Evolutionary conservation across 2,888 invertebrate genomes (phyloP), one percentile per base, ranked within the genome.

Genomic region (Macrosoma leucophasiata): DNA sequence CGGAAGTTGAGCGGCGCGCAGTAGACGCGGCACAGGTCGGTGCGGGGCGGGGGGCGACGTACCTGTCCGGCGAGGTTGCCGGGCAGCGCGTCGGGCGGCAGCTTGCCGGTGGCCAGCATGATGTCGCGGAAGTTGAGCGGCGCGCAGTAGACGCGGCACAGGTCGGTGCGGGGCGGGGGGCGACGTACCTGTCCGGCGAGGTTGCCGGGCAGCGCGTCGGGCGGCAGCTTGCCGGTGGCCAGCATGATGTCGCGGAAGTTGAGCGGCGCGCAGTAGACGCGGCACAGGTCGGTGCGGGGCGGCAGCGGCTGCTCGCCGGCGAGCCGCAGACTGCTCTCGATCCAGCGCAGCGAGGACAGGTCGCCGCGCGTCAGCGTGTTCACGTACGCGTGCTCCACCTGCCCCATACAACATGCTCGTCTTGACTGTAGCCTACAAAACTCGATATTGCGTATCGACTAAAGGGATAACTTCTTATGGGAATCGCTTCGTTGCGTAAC

Each of bases 201-300:
- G 63, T 93, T 90, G 38, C 96, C 96, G 8, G 98, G 98, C 37
- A 98, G 88, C 27, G 98, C 97, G 84, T 98, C 98, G 15, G 97
- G 96, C 31, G 98, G 95, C 43, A 98, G 87, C 84, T 98, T 97
- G 53, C 98, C 98, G 13, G 96, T 96, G 14, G 98, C 97, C 62
- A 98, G 82, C 98, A 99, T 99, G 50, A 98, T 91, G 77, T 99
- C 98, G 50, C 98, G 91, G 92, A 98, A 98, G 84, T 98, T 98
- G 40, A 98, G 89, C 21, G 97, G 94, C 1, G 97, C 94, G 78
- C 94, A 97, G 75, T 96, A 94, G 8, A 97, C 96, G 44, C 87
- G 88, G 77, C 96, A 97, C 27, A 95, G 79, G 54, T 92, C 91
- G 8, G 81, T 66, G 41, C 87, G 76, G 3, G 85, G 71, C 47